These are phyloP conservation scores for Watsonalla cultraria DNA, from an alignment of 2,888 invertebrate species.

Conservation along the genomic window DNA sequence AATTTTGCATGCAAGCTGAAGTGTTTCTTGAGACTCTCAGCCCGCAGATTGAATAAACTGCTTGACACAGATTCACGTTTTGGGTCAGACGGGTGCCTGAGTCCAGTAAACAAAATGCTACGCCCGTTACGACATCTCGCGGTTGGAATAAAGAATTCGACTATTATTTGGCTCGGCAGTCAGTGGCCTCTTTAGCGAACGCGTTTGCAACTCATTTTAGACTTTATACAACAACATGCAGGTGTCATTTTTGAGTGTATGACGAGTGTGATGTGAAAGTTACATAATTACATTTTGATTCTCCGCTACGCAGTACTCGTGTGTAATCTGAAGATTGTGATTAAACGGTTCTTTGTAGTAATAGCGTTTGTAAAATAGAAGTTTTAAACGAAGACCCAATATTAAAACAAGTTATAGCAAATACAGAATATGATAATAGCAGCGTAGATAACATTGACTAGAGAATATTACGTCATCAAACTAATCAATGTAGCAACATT, in stretches of 20 bases:
- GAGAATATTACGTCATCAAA: no score
- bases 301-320: neutral
- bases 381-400: no score
- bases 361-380: no score
- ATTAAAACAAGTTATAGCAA: no score
- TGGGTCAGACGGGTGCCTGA: slow-evolving; percentile 69
- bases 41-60: slow-evolving; percentile 77
- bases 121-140: slow-evolving; percentile 64
- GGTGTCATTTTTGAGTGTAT: neutral
- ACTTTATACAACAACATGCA: neutral
- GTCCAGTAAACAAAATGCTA: slow-evolving; percentile 54
- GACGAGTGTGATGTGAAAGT: neutral
- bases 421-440: no score
- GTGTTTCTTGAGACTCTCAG: slow-evolving; percentile 42
- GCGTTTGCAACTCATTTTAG: slow-evolving; percentile 4
- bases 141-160: slow-evolving; percentile 34
- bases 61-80: slow-evolving; percentile 78
- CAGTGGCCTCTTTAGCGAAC: slow-evolving; percentile 12
- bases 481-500: no score
- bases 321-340: no score
- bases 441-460: no score
- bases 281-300: neutral
- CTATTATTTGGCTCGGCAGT: slow-evolving; percentile 12
- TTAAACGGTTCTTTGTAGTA: no score
- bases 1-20: slow-evolving; percentile 32